These are phyloP conservation scores for Propsilocerus akamusi DNA, from an alignment of 1,140 invertebrate species.

Conservation along the genomic window DNA sequence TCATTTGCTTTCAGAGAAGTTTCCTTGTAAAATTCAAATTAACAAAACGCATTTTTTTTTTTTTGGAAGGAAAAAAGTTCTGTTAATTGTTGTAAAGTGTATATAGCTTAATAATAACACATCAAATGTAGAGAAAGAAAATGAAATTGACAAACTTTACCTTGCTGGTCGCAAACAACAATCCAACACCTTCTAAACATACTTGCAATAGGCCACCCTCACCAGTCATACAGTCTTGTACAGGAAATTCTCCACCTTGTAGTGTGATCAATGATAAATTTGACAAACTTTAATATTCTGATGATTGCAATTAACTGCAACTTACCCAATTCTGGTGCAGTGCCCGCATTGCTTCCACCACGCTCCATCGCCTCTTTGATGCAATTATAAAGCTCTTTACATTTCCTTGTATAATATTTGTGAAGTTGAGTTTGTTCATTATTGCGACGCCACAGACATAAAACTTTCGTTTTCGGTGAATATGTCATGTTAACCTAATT, in stretches of 20 bases:
- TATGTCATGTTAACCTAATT: conserved; percentile 83
- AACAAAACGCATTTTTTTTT: too few species aligned
- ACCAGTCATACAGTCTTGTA: conserved; percentile 89
- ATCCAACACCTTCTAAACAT: conserved; percentile 96
- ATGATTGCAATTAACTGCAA: neutral
- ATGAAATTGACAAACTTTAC: conserved; percentile 32
- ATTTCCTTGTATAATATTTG: conserved; percentile 99
- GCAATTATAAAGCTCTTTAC: conserved; percentile 94
- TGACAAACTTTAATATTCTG: neutral
- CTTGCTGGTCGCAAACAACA: conserved; percentile 98
- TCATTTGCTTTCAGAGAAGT: too few species aligned
- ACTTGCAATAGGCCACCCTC: conserved; percentile 96
- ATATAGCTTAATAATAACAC: neutral
- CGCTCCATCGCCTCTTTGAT: conserved; percentile 98
- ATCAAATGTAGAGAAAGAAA: neutral
- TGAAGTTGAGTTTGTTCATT: conserved; percentile 85
- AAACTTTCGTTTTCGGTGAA: conserved; percentile 91
- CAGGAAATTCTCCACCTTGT: conserved; percentile 77
- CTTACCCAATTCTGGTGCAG: conserved; percentile 64
- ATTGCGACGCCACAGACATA: conserved; percentile 88
- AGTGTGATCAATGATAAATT: neutral
- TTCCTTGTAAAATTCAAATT: too few species aligned
- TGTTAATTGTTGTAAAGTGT: too few species aligned
- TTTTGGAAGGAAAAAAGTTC: too few species aligned
- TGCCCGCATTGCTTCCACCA: conserved; percentile 63